Conservation (phyloP, 2,888 invertebrate species). For the Mythimna vitellina region DNA sequence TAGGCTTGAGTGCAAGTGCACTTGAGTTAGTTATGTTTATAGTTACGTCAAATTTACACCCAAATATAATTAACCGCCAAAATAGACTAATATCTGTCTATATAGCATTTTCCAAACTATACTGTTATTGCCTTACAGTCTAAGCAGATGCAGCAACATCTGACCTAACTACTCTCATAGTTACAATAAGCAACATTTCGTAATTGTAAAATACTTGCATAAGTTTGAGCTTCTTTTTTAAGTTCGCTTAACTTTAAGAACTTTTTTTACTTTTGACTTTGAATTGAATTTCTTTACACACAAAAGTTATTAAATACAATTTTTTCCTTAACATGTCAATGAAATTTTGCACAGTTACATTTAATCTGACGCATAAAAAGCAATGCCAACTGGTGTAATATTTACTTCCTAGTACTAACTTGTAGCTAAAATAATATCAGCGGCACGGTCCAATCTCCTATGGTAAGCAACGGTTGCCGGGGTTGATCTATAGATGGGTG, state of each 20-base stretch:
- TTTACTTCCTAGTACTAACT: conserved; percentile 52
- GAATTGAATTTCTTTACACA: no score
- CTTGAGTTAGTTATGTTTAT: conserved; percentile 13
- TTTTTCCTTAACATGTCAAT: conserved; percentile 34
- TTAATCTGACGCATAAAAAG: conserved; percentile 47
- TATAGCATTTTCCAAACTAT: no score
- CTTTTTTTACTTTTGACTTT: no score
- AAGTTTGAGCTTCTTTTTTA: no score
- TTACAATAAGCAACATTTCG: neutral
- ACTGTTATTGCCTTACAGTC: no score
- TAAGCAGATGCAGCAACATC: no score
- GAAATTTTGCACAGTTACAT: conserved; percentile 33
- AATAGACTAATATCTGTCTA: neutral
- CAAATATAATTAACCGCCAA: neutral
- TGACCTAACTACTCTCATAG: neutral
- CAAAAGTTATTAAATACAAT: neutral
- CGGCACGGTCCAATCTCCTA: no score
- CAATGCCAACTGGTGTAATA: conserved; percentile 63
- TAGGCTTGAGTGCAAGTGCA: conserved; percentile 17
- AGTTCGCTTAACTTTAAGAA: neutral
- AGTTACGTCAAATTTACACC: neutral
- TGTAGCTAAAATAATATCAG: no score
- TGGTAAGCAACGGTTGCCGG: no score
- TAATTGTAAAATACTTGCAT: neutral
- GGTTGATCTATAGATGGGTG: no score